Evolutionary conservation across 2,113 vertebrate species (phyloP).

Genomic region (Haemorhous mexicanus): DNA sequence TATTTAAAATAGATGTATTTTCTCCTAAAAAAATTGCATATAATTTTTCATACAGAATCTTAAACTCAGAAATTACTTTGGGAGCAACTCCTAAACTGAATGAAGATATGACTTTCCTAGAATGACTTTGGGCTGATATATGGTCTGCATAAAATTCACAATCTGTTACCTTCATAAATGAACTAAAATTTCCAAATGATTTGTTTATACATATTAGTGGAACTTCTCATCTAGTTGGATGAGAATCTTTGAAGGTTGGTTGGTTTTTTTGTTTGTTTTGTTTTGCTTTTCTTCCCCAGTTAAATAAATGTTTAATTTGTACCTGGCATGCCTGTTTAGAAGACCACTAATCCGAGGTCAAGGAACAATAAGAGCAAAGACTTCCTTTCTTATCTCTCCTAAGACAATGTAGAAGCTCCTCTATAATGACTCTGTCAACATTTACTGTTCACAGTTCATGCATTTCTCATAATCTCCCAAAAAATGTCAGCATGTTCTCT

Average conservation of each 20-base stretch:
- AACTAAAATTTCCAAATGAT: neutral
- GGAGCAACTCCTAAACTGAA: neutral
- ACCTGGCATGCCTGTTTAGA: neutral
- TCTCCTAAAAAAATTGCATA: neutral
- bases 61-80: conserved; percentile 17
- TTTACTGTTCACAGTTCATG: conserved; percentile 46
- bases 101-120: conserved; percentile 1
- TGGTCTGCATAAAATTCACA: conserved; percentile 37
- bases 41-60: neutral
- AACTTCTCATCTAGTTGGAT: neutral
- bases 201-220: neutral
- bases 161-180: neutral
- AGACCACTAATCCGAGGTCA: neutral
- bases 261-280: neutral
- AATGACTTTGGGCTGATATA: conserved; percentile 29
- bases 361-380: neutral
- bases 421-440: conserved; percentile 39
- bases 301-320: neutral
- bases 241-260: neutral
- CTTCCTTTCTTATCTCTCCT: neutral
- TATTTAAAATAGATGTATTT: neutral
- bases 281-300: neutral
- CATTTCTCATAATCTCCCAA: conserved; percentile 58
- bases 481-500: conserved; percentile 64
- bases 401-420: conserved; percentile 20